These are phyloP conservation scores for Peromyscus leucopus DNA, from an alignment of 2,113 vertebrate species.

Conservation along the genomic window DNA sequence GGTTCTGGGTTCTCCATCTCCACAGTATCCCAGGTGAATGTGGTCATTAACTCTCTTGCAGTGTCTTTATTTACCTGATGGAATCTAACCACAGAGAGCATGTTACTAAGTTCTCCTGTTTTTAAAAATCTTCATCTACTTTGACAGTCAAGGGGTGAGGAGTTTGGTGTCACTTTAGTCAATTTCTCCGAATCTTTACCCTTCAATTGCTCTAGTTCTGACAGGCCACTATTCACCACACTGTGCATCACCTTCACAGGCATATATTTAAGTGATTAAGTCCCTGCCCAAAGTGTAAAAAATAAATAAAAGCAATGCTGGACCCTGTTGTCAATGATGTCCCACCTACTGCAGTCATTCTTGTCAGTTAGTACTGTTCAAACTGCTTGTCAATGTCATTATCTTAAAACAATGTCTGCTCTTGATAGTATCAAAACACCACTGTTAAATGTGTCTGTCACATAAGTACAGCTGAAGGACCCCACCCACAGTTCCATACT, in stretches of 20 bases:
- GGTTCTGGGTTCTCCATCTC: slow-evolving; percentile 97
- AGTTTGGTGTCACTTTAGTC: slow-evolving; percentile 91
- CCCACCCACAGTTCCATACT: slow-evolving; percentile 92
- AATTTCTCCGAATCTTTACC: slow-evolving; percentile 89
- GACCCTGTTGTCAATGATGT: slow-evolving; percentile 95
- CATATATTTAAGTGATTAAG: slow-evolving; percentile 84
- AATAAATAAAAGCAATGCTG: slow-evolving; percentile 95
- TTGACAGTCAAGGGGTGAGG: slow-evolving; percentile 93
- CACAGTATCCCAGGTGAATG: slow-evolving; percentile 95
- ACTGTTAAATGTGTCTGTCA: slow-evolving; percentile 94
- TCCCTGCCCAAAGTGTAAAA: slow-evolving; percentile 95
- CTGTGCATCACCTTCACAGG: slow-evolving; percentile 89
- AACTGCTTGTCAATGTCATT: slow-evolving; percentile 96
- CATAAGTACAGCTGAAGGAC: slow-evolving; percentile 93
- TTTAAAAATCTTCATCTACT: slow-evolving; percentile 97
- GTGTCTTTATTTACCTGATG: slow-evolving; percentile 91
- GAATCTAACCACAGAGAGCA: slow-evolving; percentile 85
- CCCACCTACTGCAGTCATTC: slow-evolving; percentile 93
- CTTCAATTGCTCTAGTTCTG: slow-evolving; percentile 93
- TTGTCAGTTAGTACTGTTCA: slow-evolving; percentile 95
- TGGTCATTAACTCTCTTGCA: slow-evolving; percentile 90
- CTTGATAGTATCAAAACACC: slow-evolving; percentile 92
- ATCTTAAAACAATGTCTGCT: slow-evolving; percentile 95
- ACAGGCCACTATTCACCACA: slow-evolving; percentile 89
- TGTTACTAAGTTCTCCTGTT: slow-evolving; percentile 80